Percentiles rank a stretch among this genome's conserved stretches.
Conservation (phyloP, 2,113 vertebrate species). For the Morphnarchus princeps region DNA sequence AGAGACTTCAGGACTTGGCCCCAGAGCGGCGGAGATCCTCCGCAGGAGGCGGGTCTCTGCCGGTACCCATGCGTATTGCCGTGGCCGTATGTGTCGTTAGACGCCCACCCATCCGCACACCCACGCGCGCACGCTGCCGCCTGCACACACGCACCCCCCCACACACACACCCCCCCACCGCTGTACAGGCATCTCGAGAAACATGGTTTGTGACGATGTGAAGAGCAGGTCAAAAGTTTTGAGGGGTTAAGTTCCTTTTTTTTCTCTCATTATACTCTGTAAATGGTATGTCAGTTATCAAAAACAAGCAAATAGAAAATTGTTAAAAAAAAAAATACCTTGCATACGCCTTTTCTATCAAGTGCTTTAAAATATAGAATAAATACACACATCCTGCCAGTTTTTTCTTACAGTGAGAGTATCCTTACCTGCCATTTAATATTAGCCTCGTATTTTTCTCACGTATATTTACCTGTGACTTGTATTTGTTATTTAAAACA, state of each 20-base stretch:
- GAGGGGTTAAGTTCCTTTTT: slow-evolving; percentile 80
- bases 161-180: not conserved
- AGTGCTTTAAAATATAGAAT: slow-evolving; percentile 89
- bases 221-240: slow-evolving; percentile 83
- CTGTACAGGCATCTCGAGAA: slow-evolving; percentile 40
- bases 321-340: slow-evolving; percentile 70
- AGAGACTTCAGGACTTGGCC: not conserved
- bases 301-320: slow-evolving; percentile 77
- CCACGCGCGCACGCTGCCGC: not conserved
- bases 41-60: not conserved
- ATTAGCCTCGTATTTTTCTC: slow-evolving; percentile 89
- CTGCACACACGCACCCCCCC: not conserved
- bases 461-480: slow-evolving; percentile 90
- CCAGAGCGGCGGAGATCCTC: not conserved
- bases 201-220: slow-evolving; percentile 69
- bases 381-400: slow-evolving; percentile 87
- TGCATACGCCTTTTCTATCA: slow-evolving; percentile 88
- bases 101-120: not conserved
- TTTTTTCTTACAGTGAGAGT: slow-evolving; percentile 88
- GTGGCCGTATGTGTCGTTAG: not conserved
- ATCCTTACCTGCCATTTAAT: slow-evolving; percentile 88
- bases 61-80: not conserved
- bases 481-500: slow-evolving; percentile 89
- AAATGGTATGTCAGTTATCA: slow-evolving; percentile 81
- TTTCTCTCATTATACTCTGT: slow-evolving; percentile 80